phyloP scores from a whole-genome alignment of 2,113 vertebrate genomes.

The Corydoras sp. region DNA sequence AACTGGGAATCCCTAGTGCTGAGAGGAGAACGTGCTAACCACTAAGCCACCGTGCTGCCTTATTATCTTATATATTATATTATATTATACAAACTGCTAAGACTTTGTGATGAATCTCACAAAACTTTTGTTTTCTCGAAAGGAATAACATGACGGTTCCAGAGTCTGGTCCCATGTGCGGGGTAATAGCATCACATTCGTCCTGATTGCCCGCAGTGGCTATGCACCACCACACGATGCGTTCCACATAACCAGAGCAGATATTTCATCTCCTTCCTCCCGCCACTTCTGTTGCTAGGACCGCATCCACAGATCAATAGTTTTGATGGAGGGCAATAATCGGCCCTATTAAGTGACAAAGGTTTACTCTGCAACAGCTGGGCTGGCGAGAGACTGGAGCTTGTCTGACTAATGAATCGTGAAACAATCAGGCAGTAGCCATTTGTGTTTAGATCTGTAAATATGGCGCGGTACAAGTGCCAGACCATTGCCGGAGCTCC shows the following conservation, averaged over 20 bases:
- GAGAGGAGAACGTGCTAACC: no score
- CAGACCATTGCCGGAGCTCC: conserved; percentile 98
- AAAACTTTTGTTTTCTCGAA: neutral
- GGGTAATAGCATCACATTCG: neutral
- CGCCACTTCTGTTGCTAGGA: conserved; percentile 19
- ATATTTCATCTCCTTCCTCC: conserved; percentile 1
- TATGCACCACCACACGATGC: conserved; percentile 16
- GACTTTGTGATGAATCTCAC: no score
- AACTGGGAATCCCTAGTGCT: no score
- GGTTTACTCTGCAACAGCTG: conserved; percentile 99
- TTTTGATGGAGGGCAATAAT: conserved; percentile 98
- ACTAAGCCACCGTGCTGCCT: no score
- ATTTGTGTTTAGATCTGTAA: conserved; percentile 99
- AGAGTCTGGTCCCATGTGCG: neutral
- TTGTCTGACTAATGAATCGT: conserved; percentile 99
- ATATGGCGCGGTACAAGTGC: conserved; percentile 99
- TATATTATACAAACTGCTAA: no score
- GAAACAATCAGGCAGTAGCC: conserved; percentile 99
- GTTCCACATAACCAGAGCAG: neutral
- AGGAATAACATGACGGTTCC: neutral
- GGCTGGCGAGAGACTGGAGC: conserved; percentile 95
- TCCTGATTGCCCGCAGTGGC: conserved; percentile 12
- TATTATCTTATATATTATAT: no score
- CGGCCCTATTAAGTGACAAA: conserved; percentile 99
- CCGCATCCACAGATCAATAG: conserved; percentile 90